Evolutionary conservation across 2,797 vertebrate genomes (phyloP).

Genomic region (Ceyx erithaca): DNA sequence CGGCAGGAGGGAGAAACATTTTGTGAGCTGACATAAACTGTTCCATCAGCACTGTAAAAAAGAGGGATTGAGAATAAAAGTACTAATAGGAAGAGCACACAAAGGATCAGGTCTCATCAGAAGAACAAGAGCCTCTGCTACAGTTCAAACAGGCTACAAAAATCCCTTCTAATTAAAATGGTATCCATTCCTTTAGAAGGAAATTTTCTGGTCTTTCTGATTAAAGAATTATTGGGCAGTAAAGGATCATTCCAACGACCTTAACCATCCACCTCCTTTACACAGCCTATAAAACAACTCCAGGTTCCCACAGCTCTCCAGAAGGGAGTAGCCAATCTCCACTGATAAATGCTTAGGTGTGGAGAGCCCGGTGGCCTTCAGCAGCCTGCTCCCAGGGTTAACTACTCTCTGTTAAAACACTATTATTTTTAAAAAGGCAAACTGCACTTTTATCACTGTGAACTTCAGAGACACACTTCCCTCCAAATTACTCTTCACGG

Average conservation of each 20-base stretch:
- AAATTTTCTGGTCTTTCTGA: background rate
- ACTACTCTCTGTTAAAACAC: background rate
- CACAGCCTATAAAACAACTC: background rate
- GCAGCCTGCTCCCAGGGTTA: background rate
- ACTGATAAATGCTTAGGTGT: no score
- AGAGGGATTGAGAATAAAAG: background rate
- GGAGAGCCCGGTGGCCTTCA: background rate
- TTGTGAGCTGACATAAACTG: background rate
- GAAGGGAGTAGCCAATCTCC: background rate
- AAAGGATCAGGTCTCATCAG: background rate
- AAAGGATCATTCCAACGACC: background rate
- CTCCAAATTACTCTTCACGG: background rate
- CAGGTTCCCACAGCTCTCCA: background rate
- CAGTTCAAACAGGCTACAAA: background rate
- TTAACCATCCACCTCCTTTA: background rate
- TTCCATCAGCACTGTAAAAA: background rate
- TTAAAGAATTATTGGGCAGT: background rate
- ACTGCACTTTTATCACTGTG: background rate
- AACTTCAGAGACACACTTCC: background rate
- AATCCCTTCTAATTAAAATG: background rate
- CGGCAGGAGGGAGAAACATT: background rate
- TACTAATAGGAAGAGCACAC: background rate
- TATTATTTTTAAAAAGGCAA: background rate
- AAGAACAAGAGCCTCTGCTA: background rate
- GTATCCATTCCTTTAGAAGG: background rate